Base-by-base conservation (phyloP, 2,888 invertebrate genomes). In the Athalia cordata region DNA sequence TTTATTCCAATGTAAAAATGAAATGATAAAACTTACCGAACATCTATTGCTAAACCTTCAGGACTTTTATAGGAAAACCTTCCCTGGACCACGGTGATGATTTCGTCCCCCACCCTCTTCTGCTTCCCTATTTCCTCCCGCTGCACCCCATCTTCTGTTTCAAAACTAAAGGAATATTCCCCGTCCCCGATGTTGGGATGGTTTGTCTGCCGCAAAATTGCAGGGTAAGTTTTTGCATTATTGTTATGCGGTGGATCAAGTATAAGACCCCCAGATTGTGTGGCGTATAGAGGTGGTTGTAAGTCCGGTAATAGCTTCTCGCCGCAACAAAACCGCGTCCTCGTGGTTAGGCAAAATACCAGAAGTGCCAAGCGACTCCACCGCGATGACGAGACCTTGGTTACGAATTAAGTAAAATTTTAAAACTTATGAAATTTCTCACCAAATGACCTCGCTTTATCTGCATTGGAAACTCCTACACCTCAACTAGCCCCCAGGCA, bases 41-140 rank as follows among this genome's bases (percentile, higher is more conserved):
- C 85, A 4, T 84, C 84, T 11, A 90, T 84, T 0, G 89, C 88
- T n/a, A 89, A 83, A 65, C 90, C 89, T 70, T 90, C 90, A 0
- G 90, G 90, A 78, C 90, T 90, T 9, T 85, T 83, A 78, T 89
- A 90, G 7, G 84, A 85, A 15, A 86, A 87, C 72, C 80, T 86
- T 11, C 90, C 90, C 43, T 85, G 77, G 11, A 90, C 89, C 2
- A 85, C 84, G 6, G 87, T 82, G 4, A 90, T 86, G 3, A 85
- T 82, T 76, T 87, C 80, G 3, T 87, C 87, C 67, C 88, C 85
- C 6, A 89, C 87, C 45, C 85, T 83, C 80, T 89, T 90, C 49
- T 84, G 81, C 43, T 84, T 85, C 8, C 84, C 86, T 3, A 81
- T 85, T 74, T 88, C 87, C 52, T 89, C 87, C 8, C 84, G 85